These are phyloP conservation scores for Philopotamus ludificatus DNA, from an alignment of 1,140 invertebrate species.

Conservation along the genomic window DNA sequence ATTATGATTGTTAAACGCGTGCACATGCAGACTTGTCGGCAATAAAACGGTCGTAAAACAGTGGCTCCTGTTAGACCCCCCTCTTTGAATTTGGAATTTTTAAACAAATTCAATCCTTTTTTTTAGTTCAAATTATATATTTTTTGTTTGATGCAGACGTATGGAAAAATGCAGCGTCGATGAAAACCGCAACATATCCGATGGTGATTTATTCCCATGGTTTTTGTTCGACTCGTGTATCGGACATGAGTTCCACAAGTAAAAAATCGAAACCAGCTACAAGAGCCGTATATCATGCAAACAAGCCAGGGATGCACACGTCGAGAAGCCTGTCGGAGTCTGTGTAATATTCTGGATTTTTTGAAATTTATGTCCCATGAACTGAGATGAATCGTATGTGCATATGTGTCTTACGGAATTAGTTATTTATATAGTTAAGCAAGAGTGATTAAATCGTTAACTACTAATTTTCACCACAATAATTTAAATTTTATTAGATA, in stretches of 20 bases:
- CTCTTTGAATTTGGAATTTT: slow-evolving; percentile 4
- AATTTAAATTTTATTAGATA: no score
- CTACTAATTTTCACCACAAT: no score
- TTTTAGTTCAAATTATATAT: neutral
- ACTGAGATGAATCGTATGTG: no score
- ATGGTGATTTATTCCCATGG: slow-evolving; percentile 30
- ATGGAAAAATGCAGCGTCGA: slow-evolving; percentile 2
- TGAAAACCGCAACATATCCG: slow-evolving; percentile 1
- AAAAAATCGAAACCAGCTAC: slow-evolving; percentile 25
- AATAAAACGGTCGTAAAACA: slow-evolving; percentile 21
- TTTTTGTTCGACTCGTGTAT: slow-evolving; percentile 15
- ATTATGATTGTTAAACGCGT: slow-evolving; percentile 19
- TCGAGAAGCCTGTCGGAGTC: no score
- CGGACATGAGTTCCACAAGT: slow-evolving; percentile 26
- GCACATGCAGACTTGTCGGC: neutral
- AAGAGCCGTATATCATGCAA: slow-evolving; percentile 26
- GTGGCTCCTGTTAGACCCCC: slow-evolving; percentile 20
- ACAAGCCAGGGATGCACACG: slow-evolving; percentile 11
- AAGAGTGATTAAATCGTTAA: no score
- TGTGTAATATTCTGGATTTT: no score
- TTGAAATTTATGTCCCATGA: no score
- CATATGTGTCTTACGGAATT: no score
- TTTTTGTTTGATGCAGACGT: slow-evolving; percentile 10
- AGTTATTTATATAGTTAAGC: no score
- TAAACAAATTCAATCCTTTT: neutral